Percentiles rank a stretch among this genome's conserved stretches.
Evolutionary conservation across 1,140 invertebrate genomes (phyloP).

Genomic region (Luehdorfia chinensis): DNA sequence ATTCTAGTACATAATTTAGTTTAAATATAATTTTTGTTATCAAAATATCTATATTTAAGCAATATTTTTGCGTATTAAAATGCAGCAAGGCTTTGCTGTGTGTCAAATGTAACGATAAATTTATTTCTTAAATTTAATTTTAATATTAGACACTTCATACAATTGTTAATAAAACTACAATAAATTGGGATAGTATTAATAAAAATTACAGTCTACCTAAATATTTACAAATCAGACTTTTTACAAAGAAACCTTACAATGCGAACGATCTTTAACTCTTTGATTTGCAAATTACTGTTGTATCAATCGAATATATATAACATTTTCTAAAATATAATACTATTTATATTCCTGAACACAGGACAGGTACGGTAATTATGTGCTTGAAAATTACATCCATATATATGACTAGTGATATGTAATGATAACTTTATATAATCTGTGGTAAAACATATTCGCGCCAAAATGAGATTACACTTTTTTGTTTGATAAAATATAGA

Average conservation of each 20-base stretch:
- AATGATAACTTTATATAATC: conserved; percentile 65
- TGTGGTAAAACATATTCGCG: conserved; percentile 35
- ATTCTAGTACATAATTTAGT: background rate
- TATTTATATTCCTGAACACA: conserved; percentile 66
- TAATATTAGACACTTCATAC: conserved; percentile 33
- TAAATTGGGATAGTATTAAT: conserved; percentile 12
- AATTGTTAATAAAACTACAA: conserved; percentile 28
- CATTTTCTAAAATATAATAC: conserved; percentile 44
- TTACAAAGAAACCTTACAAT: conserved; percentile 41
- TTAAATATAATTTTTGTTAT: conserved; percentile 5
- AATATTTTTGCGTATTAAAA: background rate
- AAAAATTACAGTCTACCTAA: conserved; percentile 26
- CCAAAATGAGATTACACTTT: conserved; percentile 28
- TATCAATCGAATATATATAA: conserved; percentile 13
- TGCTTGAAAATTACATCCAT: conserved; percentile 44
- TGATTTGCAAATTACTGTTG: conserved; percentile 13
- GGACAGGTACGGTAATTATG: conserved; percentile 66
- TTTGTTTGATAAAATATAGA: conserved; percentile 23
- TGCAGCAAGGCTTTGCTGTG: no score
- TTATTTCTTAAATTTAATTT: no score
- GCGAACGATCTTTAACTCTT: conserved; percentile 9
- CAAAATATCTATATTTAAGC: background rate
- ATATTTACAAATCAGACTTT: conserved; percentile 69
- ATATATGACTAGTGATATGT: conserved; percentile 74
- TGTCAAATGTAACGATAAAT: no score